Percentiles rank a stretch among this genome's conserved stretches.
Conservation (phyloP, 2,797 vertebrate genomes). For the Alfaro cultratus region DNA sequence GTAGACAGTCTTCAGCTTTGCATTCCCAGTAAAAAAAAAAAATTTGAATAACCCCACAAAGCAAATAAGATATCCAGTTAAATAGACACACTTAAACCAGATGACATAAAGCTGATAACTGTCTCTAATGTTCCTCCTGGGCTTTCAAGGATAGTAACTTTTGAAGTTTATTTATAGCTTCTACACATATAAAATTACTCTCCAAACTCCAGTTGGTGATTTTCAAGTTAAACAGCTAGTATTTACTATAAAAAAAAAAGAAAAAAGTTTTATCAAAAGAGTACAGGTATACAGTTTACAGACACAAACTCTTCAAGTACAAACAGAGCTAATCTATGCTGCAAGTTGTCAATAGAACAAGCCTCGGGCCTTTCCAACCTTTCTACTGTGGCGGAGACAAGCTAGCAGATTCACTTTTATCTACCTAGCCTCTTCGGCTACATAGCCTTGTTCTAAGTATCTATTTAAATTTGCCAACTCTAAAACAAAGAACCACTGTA, state of each 20-base stretch:
- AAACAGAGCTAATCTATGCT: neutral
- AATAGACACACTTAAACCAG: constrained; percentile 7
- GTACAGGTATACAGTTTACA: no score
- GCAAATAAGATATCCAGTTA: neutral
- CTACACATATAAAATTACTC: neutral
- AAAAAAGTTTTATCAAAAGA: neutral
- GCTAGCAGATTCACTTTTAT: neutral
- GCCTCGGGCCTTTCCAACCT: neutral
- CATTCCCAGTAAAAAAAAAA: constrained; percentile 39
- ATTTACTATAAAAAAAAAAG: neutral
- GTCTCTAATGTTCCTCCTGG: neutral
- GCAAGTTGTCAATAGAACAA: neutral
- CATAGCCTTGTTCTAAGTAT: neutral
- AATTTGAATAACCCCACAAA: constrained; percentile 20
- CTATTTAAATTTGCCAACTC: neutral
- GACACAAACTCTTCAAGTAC: neutral
- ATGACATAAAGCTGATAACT: neutral
- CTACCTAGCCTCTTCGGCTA: neutral
- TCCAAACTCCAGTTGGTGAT: neutral
- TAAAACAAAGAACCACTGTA: neutral
- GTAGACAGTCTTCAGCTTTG: constrained; percentile 38
- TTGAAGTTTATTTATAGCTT: neutral
- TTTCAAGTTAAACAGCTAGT: neutral
- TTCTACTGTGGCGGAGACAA: neutral
- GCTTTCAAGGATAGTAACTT: neutral